Evolutionary conservation across 2,888 invertebrate genomes (phyloP).

Genomic region (Protonemura montana): DNA sequence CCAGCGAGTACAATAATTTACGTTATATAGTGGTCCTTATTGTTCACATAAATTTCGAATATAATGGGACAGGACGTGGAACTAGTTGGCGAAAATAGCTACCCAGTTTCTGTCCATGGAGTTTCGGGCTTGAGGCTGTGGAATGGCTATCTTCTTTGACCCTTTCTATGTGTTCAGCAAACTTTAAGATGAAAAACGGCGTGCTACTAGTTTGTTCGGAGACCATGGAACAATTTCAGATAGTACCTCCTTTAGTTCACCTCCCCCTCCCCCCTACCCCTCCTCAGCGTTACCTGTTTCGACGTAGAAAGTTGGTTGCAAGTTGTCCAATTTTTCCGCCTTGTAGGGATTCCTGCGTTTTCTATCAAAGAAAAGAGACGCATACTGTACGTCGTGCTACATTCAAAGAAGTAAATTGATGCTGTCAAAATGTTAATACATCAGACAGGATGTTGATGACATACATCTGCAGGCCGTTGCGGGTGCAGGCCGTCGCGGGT

Average conservation of each 20-base stretch:
- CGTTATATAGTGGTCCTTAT: background rate
- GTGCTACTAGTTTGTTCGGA: background rate
- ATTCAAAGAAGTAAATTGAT: conserved; percentile 16
- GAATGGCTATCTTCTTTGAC: background rate
- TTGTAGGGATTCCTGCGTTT: background rate
- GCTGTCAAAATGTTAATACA: conserved; percentile 13
- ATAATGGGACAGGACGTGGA: conserved; percentile 12
- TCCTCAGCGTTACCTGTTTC: background rate
- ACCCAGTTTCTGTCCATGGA: background rate
- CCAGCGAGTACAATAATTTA: background rate
- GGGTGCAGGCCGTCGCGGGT: background rate
- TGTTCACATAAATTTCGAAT: conserved; percentile 4
- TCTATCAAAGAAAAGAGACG: background rate
- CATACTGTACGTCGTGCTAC: background rate
- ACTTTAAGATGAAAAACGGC: background rate
- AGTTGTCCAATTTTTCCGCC: background rate
- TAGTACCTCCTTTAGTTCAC: background rate
- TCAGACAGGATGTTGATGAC: conserved; percentile 20
- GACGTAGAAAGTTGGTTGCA: background rate
- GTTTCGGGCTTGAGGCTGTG: background rate
- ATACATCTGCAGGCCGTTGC: background rate
- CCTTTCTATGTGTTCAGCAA: conserved; percentile 4
- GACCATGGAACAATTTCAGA: background rate
- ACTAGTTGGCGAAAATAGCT: conserved; percentile 4
- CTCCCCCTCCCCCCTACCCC: no score